Percentiles rank a stretch among this genome's conserved stretches.
phyloP scores from a whole-genome alignment of 1,140 invertebrate species.

The Neotoxoptera formosana region DNA sequence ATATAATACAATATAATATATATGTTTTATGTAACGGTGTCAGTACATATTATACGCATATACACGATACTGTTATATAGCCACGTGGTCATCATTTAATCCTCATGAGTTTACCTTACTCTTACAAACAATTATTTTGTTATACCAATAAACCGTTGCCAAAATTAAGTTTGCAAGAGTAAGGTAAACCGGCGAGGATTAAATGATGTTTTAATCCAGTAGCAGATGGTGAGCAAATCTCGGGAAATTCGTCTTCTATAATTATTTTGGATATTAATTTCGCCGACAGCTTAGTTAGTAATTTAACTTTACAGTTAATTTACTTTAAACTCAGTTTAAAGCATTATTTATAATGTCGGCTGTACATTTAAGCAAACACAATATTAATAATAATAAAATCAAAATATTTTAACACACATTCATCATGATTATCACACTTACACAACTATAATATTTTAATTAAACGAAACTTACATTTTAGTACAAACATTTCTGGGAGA shows the following conservation, averaged over 20 bases:
- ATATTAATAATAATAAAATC: background rate
- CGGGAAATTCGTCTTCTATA: background rate
- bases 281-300: background rate
- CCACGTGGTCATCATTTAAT: too few relatives aligned
- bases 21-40: background rate
- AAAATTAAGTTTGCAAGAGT: constrained; percentile 2
- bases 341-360: background rate
- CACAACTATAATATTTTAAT: too few relatives aligned
- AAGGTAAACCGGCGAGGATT: background rate
- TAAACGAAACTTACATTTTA: too few relatives aligned
- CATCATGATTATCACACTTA: too few relatives aligned
- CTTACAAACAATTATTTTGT: too few relatives aligned
- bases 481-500: too few relatives aligned
- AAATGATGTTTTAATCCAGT: background rate
- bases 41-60: too few relatives aligned
- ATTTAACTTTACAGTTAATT: background rate
- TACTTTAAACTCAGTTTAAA: background rate
- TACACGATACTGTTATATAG: background rate
- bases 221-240: background rate
- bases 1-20: background rate
- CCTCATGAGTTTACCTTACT: too few relatives aligned
- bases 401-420: background rate
- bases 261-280: constrained; percentile 8
- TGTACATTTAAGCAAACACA: background rate
- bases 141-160: background rate